These are phyloP conservation scores for Gasterosteus aculeatus DNA, from an alignment of 2,113 vertebrate species.

Conservation along the genomic window DNA sequence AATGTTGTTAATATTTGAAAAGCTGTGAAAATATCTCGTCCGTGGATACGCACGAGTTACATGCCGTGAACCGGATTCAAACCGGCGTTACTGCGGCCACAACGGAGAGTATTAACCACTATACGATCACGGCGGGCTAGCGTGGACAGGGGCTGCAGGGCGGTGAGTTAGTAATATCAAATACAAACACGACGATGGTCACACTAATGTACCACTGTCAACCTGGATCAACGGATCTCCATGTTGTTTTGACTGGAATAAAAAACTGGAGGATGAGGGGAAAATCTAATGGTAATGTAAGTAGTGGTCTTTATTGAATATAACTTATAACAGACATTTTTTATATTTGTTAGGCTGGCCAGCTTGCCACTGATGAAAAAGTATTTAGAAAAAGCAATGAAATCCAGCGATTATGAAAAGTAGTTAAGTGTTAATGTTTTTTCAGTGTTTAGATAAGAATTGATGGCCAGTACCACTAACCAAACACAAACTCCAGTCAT, in stretches of 20 bases:
- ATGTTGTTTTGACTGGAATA: no score
- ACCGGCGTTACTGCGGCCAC: constrained; percentile 88
- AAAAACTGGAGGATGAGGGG: no score
- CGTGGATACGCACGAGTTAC: no score
- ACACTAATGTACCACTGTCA: no score
- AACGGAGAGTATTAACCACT: constrained; percentile 86
- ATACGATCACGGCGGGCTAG: constrained; percentile 84
- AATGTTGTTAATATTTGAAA: no score
- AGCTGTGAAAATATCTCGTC: no score
- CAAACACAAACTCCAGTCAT: constrained; percentile 22
- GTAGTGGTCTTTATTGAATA: constrained; percentile 44
- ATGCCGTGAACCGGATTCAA: constrained; percentile 88
- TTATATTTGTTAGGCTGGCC: constrained; percentile 41
- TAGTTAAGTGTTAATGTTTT: constrained; percentile 33
- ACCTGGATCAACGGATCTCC: no score
- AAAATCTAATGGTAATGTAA: not conserved
- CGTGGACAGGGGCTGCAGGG: fast-evolving
- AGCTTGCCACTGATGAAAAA: constrained; percentile 51
- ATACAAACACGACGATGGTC: no score
- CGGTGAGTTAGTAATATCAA: fast-evolving
- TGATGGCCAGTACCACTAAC: not conserved
- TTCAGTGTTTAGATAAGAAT: constrained; percentile 24
- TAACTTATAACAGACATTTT: constrained; percentile 38
- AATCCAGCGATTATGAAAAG: constrained; percentile 10
- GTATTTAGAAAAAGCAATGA: constrained; percentile 4